These are phyloP conservation scores for Catocala nupta DNA, from an alignment of 2,888 invertebrate species.

Conservation along the genomic window DNA sequence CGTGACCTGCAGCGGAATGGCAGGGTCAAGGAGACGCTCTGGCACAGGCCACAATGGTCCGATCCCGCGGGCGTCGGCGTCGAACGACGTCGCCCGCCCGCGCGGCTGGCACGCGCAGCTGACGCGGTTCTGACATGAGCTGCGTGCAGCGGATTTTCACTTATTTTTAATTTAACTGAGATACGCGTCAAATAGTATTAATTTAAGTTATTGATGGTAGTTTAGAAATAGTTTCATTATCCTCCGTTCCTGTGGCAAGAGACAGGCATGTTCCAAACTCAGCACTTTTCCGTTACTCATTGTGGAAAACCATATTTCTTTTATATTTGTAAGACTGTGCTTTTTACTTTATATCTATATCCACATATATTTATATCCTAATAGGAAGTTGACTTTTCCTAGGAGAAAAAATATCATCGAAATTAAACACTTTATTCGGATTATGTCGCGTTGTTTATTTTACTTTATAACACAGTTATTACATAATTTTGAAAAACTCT, in stretches of 20 bases:
- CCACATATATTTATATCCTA: no score
- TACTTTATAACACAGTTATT: no score
- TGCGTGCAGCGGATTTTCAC: slow-evolving; percentile 41
- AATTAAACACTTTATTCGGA: no score
- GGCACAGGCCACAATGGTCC: slow-evolving; percentile 60
- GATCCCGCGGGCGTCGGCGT: slow-evolving; percentile 72
- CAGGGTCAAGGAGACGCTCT: slow-evolving; percentile 47
- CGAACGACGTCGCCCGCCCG: slow-evolving; percentile 65
- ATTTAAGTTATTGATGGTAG: slow-evolving; percentile 37
- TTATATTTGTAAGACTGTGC: no score
- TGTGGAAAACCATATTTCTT: no score
- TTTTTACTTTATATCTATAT: no score
- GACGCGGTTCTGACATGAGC: slow-evolving; percentile 54
- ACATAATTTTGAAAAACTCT: no score
- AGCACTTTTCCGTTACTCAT: slow-evolving; percentile 60
- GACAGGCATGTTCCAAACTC: slow-evolving; percentile 39
- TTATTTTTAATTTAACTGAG: slow-evolving; percentile 17
- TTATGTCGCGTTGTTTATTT: no score
- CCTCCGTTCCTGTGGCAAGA: slow-evolving; percentile 49
- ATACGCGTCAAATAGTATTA: slow-evolving; percentile 24
- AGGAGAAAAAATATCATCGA: no score
- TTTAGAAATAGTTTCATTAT: slow-evolving; percentile 28
- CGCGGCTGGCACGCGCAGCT: slow-evolving; percentile 64
- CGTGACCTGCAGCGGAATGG: slow-evolving; percentile 63
- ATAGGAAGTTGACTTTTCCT: no score